Evolutionary conservation across 2,113 vertebrate genomes (phyloP), one percentile per base, ranked within the genome.

Genomic region (Diglossa brunneiventris): DNA sequence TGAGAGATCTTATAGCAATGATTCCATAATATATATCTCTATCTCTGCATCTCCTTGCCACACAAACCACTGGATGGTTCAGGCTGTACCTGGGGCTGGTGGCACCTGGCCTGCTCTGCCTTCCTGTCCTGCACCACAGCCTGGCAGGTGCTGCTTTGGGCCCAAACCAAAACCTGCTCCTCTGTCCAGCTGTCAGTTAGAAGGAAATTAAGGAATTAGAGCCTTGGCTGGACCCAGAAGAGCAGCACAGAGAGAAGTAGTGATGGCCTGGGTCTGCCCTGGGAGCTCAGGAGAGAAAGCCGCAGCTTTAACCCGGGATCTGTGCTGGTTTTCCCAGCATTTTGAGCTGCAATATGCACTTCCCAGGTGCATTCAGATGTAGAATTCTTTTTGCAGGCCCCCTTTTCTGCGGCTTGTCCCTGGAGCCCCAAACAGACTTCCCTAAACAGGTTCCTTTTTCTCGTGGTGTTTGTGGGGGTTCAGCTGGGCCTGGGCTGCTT

Each of bases 1-100:
- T 75, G 95, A 97, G 89, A 96, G 94, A 79, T 61, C 77, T 85
- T 92, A 80, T 68, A 95, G 95, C 80, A 31, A 66, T 93, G 83
- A 76, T 84, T 80, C 91, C 89, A 2, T 96, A 94, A 94, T 96
- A 92, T 95, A 83, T 94, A 74, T 92, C 58, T 85, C 37, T 75
- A 18, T 93, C 86, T 89, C 87, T 90, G 7, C 66, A 87, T 91
- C 81, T 93, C 90, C 87, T 85, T 59, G 83, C 79, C 87, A 89
- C 92, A 66, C 89, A 46, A 92, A 81, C 59, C 62, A 11, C 89
- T 80, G 89, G 87, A 44, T 89, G 74, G 31, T 26, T 58, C 1
- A 67, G 75, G 37, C 11, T 16, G 6, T 37, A 7, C 49, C 50
- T 26, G 27, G 50, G 82, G 63, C 80, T 9, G 12, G 53, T 30